Percentiles rank a stretch among this genome's conserved stretches.
Conservation (phyloP, 64 coral and sea anemone species). For the Anthopleura sola region DNA sequence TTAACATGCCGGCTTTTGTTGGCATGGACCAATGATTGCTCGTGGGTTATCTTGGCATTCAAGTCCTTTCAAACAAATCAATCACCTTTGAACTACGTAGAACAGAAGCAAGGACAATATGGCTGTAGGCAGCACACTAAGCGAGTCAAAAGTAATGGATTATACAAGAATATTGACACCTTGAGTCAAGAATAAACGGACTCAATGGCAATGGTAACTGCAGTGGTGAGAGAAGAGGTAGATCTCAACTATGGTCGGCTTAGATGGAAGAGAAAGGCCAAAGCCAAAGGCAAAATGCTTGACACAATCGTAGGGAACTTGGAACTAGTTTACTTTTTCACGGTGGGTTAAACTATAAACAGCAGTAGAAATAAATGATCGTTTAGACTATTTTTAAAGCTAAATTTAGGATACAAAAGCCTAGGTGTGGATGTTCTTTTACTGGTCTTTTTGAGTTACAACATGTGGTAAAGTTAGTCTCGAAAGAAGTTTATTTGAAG, state of each 20-base stretch:
- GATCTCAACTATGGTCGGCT: not conserved
- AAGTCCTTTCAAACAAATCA: conserved; percentile 15
- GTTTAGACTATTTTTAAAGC: no score
- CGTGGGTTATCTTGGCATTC: not conserved
- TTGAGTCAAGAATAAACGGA: not conserved
- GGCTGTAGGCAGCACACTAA: not conserved
- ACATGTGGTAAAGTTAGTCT: not conserved
- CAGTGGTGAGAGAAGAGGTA: not conserved
- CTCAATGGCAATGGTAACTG: conserved; percentile 23
- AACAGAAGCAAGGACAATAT: conserved; percentile 14
- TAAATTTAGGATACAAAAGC: no score
- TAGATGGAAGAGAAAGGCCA: not conserved
- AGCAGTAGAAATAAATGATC: not conserved
- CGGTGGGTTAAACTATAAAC: conserved; percentile 23
- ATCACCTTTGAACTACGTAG: conserved; percentile 13
- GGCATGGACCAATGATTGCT: not conserved
- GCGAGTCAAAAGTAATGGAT: not conserved
- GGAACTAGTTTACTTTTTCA: conserved; percentile 29
- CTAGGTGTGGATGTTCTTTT: not conserved
- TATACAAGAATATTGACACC: not conserved
- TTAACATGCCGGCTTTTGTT: conserved; percentile 4
- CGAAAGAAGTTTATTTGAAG: not conserved
- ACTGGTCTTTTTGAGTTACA: not conserved
- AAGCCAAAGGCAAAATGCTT: not conserved
- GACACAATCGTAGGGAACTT: conserved; percentile 20